These are phyloP conservation scores for Glossophaga mutica DNA, from an alignment of 2,797 vertebrate species.

Conservation along the genomic window DNA sequence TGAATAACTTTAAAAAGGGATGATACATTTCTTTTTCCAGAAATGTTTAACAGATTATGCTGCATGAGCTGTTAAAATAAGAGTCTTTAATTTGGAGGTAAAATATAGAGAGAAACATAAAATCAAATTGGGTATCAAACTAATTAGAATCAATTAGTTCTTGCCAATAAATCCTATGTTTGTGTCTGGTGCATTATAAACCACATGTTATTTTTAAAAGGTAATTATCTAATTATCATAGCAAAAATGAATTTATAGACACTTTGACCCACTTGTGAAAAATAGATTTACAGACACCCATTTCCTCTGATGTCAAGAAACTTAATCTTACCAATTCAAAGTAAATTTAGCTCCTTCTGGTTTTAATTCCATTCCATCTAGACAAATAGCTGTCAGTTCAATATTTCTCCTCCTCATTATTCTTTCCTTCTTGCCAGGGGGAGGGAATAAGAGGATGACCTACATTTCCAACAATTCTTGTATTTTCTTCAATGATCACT, in stretches of 20 bases:
- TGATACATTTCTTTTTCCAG: conserved; percentile 37
- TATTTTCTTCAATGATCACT: background rate
- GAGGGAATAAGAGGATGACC: background rate
- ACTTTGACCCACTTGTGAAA: conserved; percentile 57
- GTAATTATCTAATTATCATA: conserved; percentile 46
- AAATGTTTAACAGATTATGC: conserved; percentile 58
- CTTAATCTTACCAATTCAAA: conserved; percentile 24
- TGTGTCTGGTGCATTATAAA: conserved; percentile 31
- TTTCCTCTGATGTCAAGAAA: conserved; percentile 45
- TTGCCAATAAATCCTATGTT: conserved; percentile 42
- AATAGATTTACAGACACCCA: conserved; percentile 26
- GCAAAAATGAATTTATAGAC: conserved; percentile 42
- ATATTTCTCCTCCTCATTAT: background rate
- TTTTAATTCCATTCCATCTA: conserved; percentile 30
- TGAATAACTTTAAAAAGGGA: conserved; percentile 63
- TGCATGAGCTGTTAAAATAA: conserved; percentile 16
- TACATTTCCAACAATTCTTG: background rate
- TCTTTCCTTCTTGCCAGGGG: background rate
- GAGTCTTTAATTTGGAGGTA: conserved; percentile 33
- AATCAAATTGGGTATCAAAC: conserved; percentile 55
- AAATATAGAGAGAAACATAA: conserved; percentile 60
- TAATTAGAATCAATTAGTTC: conserved; percentile 65
- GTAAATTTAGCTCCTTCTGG: conserved; percentile 1
- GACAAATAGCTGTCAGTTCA: background rate
- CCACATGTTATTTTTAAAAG: conserved; percentile 36